Conservation (phyloP, 2,113 vertebrate species). For the Alethe castanea region DNA sequence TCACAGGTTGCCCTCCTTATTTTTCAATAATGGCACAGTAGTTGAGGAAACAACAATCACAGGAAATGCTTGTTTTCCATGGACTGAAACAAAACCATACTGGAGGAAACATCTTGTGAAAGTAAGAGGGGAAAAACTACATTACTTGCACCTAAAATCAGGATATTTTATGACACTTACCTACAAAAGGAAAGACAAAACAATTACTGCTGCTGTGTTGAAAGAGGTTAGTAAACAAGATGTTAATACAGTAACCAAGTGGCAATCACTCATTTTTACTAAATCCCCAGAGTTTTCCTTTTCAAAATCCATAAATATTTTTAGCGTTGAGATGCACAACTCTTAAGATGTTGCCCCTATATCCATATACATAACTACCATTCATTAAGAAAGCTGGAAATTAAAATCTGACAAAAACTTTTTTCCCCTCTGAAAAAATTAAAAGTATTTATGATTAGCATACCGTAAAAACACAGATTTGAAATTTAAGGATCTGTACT, state of each 20-base stretch:
- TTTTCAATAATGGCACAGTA: background rate
- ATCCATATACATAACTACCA: background rate
- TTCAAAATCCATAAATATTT: background rate
- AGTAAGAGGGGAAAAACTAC: background rate
- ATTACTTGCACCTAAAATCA: background rate
- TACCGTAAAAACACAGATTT: background rate
- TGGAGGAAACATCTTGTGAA: conserved; percentile 16
- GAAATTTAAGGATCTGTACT: background rate
- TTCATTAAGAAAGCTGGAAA: background rate
- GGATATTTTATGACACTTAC: background rate
- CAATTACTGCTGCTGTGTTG: background rate
- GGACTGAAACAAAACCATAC: background rate
- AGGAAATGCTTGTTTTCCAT: background rate
- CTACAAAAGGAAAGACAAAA: background rate
- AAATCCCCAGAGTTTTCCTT: background rate
- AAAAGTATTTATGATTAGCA: background rate
- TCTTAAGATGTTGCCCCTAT: background rate
- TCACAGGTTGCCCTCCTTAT: background rate
- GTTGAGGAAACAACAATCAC: background rate
- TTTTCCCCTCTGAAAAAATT: background rate
- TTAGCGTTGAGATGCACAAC: background rate
- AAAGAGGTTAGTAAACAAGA: background rate
- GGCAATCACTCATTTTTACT: background rate
- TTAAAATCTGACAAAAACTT: background rate
- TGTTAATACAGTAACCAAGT: background rate